Percentiles rank a stretch among this genome's conserved stretches.
Conservation (phyloP, 92 coral and sea anemone genomes). For the Phenganax stokvisi region DNA sequence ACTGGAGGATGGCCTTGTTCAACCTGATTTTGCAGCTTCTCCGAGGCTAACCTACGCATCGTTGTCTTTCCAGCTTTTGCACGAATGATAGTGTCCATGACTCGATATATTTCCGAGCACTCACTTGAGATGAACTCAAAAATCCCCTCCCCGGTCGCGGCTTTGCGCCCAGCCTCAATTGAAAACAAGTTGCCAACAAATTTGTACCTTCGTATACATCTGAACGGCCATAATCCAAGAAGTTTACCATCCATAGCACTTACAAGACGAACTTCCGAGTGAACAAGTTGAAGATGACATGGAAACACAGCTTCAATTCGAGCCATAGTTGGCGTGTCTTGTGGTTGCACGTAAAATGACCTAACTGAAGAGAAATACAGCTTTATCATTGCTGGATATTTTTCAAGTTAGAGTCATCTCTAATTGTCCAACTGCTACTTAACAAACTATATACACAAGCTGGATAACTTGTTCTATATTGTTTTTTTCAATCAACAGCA, state of each 20-base stretch:
- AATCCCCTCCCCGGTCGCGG: slow-evolving; percentile 91
- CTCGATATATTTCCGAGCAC: slow-evolving; percentile 87
- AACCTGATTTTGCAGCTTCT: background rate
- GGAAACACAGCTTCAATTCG: slow-evolving; percentile 65
- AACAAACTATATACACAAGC: too few relatives aligned
- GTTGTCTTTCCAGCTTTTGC: slow-evolving; percentile 61
- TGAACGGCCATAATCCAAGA: slow-evolving; percentile 93
- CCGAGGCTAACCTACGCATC: slow-evolving; percentile 21
- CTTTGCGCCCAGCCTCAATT: slow-evolving; percentile 94
- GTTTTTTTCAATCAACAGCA: too few relatives aligned
- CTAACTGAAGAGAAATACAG: slow-evolving; percentile 51
- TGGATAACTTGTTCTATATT: too few relatives aligned
- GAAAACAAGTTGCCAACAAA: slow-evolving; percentile 73
- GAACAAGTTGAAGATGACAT: slow-evolving; percentile 77
- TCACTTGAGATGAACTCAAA: slow-evolving; percentile 75
- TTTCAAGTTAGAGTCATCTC: background rate
- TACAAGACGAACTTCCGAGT: slow-evolving; percentile 73
- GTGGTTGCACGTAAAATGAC: slow-evolving; percentile 85
- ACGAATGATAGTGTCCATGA: slow-evolving; percentile 76
- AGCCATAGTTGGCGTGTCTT: slow-evolving; percentile 51
- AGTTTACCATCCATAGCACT: slow-evolving; percentile 79
- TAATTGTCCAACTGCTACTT: background rate
- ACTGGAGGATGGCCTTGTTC: background rate
- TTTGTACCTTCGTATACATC: slow-evolving; percentile 90
- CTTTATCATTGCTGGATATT: background rate